Base-by-base conservation (phyloP, 2,888 invertebrate species). In the Barypeithes pellucidus region DNA sequence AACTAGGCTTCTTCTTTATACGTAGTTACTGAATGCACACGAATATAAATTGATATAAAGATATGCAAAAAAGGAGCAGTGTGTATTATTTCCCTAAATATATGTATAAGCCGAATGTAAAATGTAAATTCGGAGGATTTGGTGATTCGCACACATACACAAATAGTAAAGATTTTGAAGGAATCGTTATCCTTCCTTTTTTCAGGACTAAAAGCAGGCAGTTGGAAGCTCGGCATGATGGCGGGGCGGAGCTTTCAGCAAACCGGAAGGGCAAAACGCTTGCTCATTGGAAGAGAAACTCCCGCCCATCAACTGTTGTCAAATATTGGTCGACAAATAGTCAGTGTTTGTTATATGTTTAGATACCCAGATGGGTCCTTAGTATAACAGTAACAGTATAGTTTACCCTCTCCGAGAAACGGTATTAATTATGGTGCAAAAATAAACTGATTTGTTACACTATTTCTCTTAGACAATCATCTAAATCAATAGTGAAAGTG, bases 261-360 rank as follows among this genome's bases (percentile, higher is more conserved):
- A n/a, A 78, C 82, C 83, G 83, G 84, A 84, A 84, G 84, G 84
- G 83, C 77, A 81, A 77, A 67, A 66, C 71, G 73, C 60, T 52
- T 77, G 77, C 75, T 75, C 79, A 86, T 86, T 86, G 86, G 86
- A 79, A 76, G 79, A 62, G 73, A 67, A 63, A 67, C 72, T 77
- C 79, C 83, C 85, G 84, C 85, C 85, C 82, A 80, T 80, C 77
- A 81, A 81, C 84, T 86, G 86, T 87, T 86, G 84, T 82, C 86
- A 87, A 87, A 86, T 86, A 86, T 87, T 87, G 86, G 86, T 85
- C 84, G 84, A 86, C 86, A 87, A 87, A 87, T 87, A 86, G 85
- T 84, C 81, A 81, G 82, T 87, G 86, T 86, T 87, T 87, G 84
- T 86, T 85, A 84, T 81, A 85, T 86, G 86, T 87, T 86, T 87